Base-by-base conservation (phyloP, 1,140 invertebrate genomes). In the Acyrthosiphon pisum region DNA sequence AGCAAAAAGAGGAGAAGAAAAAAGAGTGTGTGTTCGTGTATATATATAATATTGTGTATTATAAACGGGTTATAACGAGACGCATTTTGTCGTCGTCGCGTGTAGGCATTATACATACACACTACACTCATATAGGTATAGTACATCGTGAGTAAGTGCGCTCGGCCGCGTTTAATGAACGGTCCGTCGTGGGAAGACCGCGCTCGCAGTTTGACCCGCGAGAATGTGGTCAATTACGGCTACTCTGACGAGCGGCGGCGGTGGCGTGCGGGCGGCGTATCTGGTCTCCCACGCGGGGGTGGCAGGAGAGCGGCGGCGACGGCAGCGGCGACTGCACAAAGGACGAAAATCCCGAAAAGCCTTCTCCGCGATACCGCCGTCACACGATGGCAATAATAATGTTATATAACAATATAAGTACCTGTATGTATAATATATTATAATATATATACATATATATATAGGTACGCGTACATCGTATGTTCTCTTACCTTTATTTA, bases 181-280 rank as follows among this genome's bases (percentile, higher is more conserved):
- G 81, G 81, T 84, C 91, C 91, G 91, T 93, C 91, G 91, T 93
- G 91, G 91, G 91, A 93, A 93, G 91, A 86, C 81, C 48, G 76
- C 46, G 91, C 90, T 44, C 88, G 50, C 88, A 37, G 88, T 60
- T 68, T 93, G 91, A 93, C 81, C 91, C 91, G 91, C 91, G 91
- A 83, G 91, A 93, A 93, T 93, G 91, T 93, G 91, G 91, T 93
- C 91, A 93, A 93, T 93, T 93, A 93, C 48, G 35, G n/a, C 89
- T 56, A 68, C 37, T 76, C 60, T 76, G 89, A 68, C 53, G 48
- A 89, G 48, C 60, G 60, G 18, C 87, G 87, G 4, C n/a, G 48
- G 9, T 46, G 41, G 26, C 18, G 20, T 30, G n/a, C 37, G 11
- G 35, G 60, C 60, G 68, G 68, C n/a, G 90, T 56, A 46, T 86